These are phyloP conservation scores for Acronicta leporina DNA, from an alignment of 2,888 invertebrate species.

Conservation along the genomic window DNA sequence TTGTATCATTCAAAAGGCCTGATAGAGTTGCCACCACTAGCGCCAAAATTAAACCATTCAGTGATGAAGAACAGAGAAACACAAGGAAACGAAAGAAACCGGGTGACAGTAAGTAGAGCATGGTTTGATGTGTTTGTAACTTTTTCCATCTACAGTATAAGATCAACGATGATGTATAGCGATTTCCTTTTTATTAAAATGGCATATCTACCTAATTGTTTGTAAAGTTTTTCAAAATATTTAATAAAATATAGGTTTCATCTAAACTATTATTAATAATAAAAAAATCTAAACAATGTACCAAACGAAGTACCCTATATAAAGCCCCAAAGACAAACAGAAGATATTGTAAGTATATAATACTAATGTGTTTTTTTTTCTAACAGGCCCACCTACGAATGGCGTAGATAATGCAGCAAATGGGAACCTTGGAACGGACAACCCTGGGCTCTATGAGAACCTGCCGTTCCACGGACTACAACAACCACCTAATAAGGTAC, in stretches of 20 bases:
- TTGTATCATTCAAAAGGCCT: constrained; percentile 96
- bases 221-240: no score
- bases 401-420: constrained; percentile 89
- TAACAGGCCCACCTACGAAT: constrained; percentile 87
- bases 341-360: no score
- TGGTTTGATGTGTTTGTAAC: constrained; percentile 30
- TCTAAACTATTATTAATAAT: no score
- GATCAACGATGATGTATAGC: not conserved
- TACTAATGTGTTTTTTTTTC: constrained; percentile 11
- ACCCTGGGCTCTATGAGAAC: constrained; percentile 97
- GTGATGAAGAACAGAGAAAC: constrained; percentile 70
- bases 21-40: constrained; percentile 78
- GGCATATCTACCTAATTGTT: no score
- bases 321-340: not conserved
- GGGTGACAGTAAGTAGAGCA: constrained; percentile 87
- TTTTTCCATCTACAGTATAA: constrained; percentile 1
- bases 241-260: no score
- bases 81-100: constrained; percentile 94
- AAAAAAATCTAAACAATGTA: no score
- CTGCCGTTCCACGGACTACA: constrained; percentile 98
- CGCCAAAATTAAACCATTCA: constrained; percentile 70
- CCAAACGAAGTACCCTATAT: not conserved
- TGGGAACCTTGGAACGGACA: constrained; percentile 92
- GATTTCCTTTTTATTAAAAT: no score
- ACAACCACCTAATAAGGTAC: constrained; percentile 98